phyloP scores from a whole-genome alignment of 1,140 invertebrate species.

The Sipha flava region DNA sequence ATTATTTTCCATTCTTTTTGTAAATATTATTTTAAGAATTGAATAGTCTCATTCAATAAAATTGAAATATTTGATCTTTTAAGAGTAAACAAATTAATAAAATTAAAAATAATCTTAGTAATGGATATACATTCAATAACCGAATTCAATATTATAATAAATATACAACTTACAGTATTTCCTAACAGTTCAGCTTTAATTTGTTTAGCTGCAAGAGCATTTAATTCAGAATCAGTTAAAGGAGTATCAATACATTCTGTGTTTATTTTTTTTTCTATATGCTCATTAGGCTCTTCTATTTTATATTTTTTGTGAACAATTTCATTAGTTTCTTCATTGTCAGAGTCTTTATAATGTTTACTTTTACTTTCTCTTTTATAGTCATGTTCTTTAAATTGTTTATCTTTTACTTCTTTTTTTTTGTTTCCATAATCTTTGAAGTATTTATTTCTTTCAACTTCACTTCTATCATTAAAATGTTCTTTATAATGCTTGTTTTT shows the following conservation, averaged over 20 bases:
- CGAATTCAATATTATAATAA: too few relatives aligned
- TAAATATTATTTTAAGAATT: too few relatives aligned
- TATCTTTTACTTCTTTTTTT: background rate
- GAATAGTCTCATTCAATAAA: too few relatives aligned
- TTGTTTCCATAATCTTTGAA: background rate
- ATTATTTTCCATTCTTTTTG: too few relatives aligned
- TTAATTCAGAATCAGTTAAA: slow-evolving; percentile 44
- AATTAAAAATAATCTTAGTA: too few relatives aligned
- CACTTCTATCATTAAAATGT: background rate
- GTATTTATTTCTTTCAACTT: background rate
- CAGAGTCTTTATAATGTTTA: background rate
- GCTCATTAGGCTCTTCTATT: background rate
- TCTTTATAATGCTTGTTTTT: background rate
- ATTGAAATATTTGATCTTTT: too few relatives aligned
- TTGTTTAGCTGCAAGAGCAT: slow-evolving; percentile 75
- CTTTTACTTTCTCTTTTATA: background rate
- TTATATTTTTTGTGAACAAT: background rate
- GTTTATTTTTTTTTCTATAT: background rate
- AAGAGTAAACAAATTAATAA: too few relatives aligned
- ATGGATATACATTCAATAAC: too few relatives aligned
- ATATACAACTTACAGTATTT: slow-evolving; percentile 49
- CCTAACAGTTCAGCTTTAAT: slow-evolving; percentile 87
- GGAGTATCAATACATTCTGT: background rate
- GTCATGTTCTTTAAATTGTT: background rate
- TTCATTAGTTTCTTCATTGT: background rate